Evolutionary conservation across 1,140 invertebrate species (phyloP).

Genomic region (Battus philenor): DNA sequence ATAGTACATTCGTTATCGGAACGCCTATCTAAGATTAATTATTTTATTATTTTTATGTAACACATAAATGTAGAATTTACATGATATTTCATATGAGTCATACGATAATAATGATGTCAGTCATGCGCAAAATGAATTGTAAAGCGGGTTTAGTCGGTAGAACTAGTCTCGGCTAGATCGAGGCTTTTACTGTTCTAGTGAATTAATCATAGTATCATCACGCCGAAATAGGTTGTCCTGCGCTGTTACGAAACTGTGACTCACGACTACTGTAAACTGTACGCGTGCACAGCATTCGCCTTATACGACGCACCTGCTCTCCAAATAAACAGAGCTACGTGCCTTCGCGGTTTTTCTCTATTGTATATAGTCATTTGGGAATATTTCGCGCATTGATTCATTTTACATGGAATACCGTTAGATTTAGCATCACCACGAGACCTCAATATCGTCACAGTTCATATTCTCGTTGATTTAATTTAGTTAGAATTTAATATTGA

Average conservation of each 20-base stretch:
- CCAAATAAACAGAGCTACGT: conserved; percentile 4
- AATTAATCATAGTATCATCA: conserved; percentile 68
- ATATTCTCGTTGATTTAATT: neutral
- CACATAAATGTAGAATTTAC: too few relatives aligned
- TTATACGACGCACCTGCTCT: conserved; percentile 1
- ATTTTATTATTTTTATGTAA: too few relatives aligned
- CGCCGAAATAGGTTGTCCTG: conserved; percentile 67
- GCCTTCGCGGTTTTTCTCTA: neutral
- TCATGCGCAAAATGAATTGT: conserved; percentile 10
- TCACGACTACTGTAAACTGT: conserved; percentile 37
- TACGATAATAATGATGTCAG: conserved; percentile 6
- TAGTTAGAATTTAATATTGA: neutral
- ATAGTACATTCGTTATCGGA: too few relatives aligned
- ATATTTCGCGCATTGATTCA: neutral
- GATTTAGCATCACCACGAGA: too few relatives aligned
- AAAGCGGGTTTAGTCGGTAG: neutral
- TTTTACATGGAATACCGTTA: conserved; percentile 1
- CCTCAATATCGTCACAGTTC: neutral
- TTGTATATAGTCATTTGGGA: conserved; percentile 2
- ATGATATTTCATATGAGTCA: conserved; percentile 17
- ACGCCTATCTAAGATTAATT: too few relatives aligned
- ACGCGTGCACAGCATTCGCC: too few relatives aligned
- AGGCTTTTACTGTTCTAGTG: conserved; percentile 39
- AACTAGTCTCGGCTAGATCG: neutral
- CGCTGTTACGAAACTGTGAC: conserved; percentile 58